Conservation (phyloP, 1,140 invertebrate genomes). For the Dreissena polymorpha region DNA sequence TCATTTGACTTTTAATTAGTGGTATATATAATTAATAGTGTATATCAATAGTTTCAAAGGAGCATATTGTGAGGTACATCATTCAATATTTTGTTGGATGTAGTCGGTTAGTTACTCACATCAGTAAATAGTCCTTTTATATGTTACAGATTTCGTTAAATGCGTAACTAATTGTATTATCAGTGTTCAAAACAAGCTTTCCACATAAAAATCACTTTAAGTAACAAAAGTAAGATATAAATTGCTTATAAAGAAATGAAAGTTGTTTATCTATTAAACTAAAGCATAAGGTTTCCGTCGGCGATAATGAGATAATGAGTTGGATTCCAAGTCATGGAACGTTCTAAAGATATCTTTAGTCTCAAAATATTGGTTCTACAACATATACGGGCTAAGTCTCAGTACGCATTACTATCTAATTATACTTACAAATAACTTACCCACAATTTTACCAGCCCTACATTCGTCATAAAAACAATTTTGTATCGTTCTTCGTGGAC, state of each 20-base stretch:
- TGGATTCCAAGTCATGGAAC: neutral
- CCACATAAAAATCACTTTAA: too few species aligned
- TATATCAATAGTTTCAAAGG: neutral
- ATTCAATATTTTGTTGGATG: too few species aligned
- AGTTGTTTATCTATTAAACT: neutral
- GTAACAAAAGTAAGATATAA: too few species aligned
- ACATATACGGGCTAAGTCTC: neutral
- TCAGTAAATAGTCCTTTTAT: too few species aligned
- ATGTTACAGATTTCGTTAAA: too few species aligned
- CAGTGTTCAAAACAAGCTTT: too few species aligned
- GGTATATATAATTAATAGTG: neutral
- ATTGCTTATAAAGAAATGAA: neutral
- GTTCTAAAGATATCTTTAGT: neutral
- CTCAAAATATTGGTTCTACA: neutral
- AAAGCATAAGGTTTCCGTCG: neutral
- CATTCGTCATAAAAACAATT: conserved; percentile 9
- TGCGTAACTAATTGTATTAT: too few species aligned
- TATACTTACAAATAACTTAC: neutral
- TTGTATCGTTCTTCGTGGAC: conserved; percentile 47
- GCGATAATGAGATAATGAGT: neutral
- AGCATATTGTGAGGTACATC: too few species aligned
- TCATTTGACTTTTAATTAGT: neutral
- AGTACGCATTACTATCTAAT: neutral
- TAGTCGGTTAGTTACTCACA: too few species aligned
- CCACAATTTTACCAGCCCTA: neutral